phyloP scores from a whole-genome alignment of 2,113 vertebrate genomes.

The Neolamprologus sp. region DNA sequence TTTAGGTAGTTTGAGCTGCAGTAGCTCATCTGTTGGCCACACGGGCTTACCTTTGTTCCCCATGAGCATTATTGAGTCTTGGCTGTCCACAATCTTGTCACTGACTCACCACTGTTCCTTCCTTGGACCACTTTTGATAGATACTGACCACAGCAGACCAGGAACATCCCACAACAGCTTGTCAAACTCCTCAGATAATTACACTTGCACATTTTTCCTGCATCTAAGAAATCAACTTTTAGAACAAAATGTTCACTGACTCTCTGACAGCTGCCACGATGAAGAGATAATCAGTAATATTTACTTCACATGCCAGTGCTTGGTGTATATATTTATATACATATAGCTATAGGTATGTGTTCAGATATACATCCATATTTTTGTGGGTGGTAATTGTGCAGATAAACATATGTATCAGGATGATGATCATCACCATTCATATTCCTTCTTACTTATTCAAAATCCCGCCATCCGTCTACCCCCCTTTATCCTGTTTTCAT shows the following conservation, averaged over 20 bases:
- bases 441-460: not conserved
- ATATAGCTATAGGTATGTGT: not conserved
- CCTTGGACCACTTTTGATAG: not conserved
- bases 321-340: not conserved
- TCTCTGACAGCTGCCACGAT: not conserved
- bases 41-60: not conserved
- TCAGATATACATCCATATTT: not conserved
- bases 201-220: not conserved
- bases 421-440: not conserved
- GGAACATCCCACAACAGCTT: not conserved
- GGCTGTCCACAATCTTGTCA: not conserved
- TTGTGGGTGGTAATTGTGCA: rapidly evolving
- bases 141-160: rapidly evolving
- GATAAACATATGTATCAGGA: not conserved
- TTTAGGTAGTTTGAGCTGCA: too few relatives aligned
- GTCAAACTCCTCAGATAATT: not conserved
- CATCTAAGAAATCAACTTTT: not conserved
- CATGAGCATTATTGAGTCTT: not conserved
- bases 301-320: not conserved
- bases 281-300: not conserved
- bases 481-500: not conserved
- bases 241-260: not conserved
- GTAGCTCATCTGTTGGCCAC: not conserved
- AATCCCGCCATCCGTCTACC: not conserved
- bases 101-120: not conserved